Percentiles rank a stretch among this genome's conserved stretches.
phyloP scores from a whole-genome alignment of 2,888 invertebrate genomes.

The Platynereis dumerilii region DNA sequence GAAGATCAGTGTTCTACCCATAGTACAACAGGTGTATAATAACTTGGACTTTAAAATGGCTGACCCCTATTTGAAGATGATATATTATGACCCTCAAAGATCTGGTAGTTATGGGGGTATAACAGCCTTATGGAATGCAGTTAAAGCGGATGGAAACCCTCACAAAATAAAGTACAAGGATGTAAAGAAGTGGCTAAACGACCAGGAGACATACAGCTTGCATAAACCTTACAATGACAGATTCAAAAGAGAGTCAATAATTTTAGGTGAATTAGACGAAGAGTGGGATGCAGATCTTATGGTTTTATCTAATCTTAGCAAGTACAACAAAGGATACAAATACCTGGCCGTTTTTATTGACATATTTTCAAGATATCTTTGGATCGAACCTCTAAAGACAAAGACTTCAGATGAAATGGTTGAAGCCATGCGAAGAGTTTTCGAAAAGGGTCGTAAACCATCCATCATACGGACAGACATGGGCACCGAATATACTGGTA shows the following conservation, averaged over 20 bases:
- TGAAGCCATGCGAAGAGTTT: background rate
- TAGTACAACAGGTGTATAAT: no score
- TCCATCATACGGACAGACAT: background rate
- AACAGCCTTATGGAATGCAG: no score
- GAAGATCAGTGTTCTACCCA: no score
- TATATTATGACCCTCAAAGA: no score
- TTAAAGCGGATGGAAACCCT: no score
- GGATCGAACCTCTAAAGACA: conserved; percentile 14
- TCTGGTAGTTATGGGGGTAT: no score
- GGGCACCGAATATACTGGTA: conserved; percentile 2
- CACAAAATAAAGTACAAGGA: no score
- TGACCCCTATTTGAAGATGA: no score
- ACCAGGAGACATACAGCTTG: no score
- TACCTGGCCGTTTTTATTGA: conserved; percentile 4
- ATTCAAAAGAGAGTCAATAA: background rate
- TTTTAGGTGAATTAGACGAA: conserved; percentile 5
- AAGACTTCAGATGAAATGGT: conserved; percentile 3
- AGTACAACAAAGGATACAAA: conserved; percentile 14
- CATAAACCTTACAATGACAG: no score
- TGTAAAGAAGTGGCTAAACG: no score
- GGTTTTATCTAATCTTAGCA: background rate
- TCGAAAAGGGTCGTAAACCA: conserved; percentile 13
- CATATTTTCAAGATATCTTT: conserved; percentile 12
- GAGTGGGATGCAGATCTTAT: conserved; percentile 14
- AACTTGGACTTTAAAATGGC: no score